Conservation (phyloP, 1,140 invertebrate genomes). For the Linepithema humile region DNA sequence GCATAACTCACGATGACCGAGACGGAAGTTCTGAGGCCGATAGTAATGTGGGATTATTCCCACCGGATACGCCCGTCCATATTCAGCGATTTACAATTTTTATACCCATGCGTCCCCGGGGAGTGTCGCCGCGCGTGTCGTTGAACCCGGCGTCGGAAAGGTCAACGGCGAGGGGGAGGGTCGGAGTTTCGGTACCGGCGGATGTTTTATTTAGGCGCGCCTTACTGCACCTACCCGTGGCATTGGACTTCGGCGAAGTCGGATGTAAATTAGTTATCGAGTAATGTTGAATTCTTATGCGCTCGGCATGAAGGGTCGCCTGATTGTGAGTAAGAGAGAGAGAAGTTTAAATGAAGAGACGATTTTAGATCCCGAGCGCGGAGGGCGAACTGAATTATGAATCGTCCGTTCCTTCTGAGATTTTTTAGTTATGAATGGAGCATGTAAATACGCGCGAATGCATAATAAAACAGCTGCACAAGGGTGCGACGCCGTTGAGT, state of each 20-base stretch:
- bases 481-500: not conserved
- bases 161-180: constrained; percentile 23
- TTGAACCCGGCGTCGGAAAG: constrained; percentile 63
- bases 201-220: constrained; percentile 33
- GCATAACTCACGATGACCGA: constrained; percentile 45
- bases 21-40: constrained; percentile 70
- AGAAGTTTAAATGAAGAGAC: constrained; percentile 22
- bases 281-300: constrained; percentile 28
- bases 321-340: constrained; percentile 29
- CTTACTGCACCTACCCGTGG: not conserved
- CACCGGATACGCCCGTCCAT: constrained; percentile 51
- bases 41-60: constrained; percentile 74
- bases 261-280: constrained; percentile 53
- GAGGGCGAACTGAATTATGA: constrained; percentile 42
- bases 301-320: not conserved
- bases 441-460: constrained; percentile 52
- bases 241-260: constrained; percentile 2
- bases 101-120: constrained; percentile 50
- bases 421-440: constrained; percentile 52
- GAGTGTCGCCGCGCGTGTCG: constrained; percentile 45
- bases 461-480: constrained; percentile 47
- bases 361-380: constrained; percentile 13
- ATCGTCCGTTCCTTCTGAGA: constrained; percentile 37
- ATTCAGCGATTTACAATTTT: constrained; percentile 69
- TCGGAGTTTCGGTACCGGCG: not conserved